These are phyloP conservation scores for Silurus lanzhouensis DNA, from an alignment of 2,797 vertebrate species.

Conservation along the genomic window DNA sequence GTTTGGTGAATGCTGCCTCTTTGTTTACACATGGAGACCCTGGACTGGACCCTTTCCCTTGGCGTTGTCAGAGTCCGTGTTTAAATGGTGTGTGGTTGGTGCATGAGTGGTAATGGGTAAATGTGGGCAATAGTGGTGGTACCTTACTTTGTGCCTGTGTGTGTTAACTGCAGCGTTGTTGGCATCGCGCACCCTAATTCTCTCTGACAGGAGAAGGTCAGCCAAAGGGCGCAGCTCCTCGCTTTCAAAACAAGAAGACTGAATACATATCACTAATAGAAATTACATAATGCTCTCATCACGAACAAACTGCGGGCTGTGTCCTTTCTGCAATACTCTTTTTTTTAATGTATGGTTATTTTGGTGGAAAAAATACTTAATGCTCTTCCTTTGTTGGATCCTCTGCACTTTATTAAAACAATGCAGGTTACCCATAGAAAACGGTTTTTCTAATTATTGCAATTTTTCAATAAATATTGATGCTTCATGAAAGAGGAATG, in stretches of 20 bases:
- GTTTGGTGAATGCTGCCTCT: background rate
- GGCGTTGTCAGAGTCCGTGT: conserved; percentile 6
- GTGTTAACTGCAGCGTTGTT: conserved; percentile 65
- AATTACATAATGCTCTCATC: conserved; percentile 13
- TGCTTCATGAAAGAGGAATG: background rate
- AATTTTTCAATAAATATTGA: too few species aligned
- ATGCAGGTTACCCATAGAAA: background rate
- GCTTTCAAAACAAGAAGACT: conserved; percentile 65
- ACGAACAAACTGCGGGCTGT: background rate
- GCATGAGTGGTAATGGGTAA: conserved; percentile 42
- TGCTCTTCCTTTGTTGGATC: background rate
- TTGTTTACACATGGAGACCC: background rate
- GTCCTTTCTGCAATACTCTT: background rate
- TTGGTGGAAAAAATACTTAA: background rate
- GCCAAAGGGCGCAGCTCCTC: conserved; percentile 74
- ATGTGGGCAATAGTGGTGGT: conserved; percentile 51
- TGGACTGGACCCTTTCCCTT: background rate
- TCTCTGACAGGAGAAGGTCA: conserved; percentile 79
- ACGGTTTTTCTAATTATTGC: too few species aligned
- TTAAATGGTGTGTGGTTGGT: conserved; percentile 36
- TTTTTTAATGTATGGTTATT: background rate
- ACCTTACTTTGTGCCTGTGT: conserved; percentile 51
- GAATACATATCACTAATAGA: conserved; percentile 13
- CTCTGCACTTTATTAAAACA: background rate
- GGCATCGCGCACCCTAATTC: conserved; percentile 72